Conservation (phyloP, 53 echinoderm and acorn worm species). For the Patiria pectinifera region DNA sequence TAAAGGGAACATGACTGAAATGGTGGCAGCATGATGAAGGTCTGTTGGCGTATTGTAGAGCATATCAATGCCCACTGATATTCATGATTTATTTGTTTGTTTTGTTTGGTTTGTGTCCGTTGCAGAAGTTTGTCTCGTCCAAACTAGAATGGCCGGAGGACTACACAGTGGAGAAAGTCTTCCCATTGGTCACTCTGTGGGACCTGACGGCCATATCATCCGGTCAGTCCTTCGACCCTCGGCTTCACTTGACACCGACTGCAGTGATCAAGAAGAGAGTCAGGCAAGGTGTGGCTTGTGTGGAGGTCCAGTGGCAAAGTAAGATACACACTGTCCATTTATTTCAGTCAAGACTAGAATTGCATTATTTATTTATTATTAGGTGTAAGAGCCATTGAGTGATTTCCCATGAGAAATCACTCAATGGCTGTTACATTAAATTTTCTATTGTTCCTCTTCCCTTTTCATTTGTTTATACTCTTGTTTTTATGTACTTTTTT, state of each 20-base stretch:
- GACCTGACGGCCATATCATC: slow-evolving; percentile 64
- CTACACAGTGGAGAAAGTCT: slow-evolving; percentile 89
- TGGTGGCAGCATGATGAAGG: too few relatives aligned
- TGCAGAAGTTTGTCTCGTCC: slow-evolving; percentile 72
- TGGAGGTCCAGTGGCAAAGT: slow-evolving; percentile 84
- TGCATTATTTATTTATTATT: too few relatives aligned
- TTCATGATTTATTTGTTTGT: too few relatives aligned
- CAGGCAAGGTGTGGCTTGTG: slow-evolving; percentile 77
- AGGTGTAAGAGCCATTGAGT: too few relatives aligned
- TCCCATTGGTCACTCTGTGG: slow-evolving; percentile 78
- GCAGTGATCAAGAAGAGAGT: slow-evolving; percentile 79
- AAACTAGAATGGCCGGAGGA: slow-evolving; percentile 88
- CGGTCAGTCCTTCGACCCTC: slow-evolving; percentile 38
- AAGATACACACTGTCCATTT: slow-evolving; percentile 46
- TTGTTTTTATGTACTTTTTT: too few relatives aligned
- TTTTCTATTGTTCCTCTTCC: too few relatives aligned
- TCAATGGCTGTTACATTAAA: too few relatives aligned
- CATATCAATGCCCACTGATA: too few relatives aligned
- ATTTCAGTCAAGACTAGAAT: neutral
- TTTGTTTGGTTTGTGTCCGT: neutral
- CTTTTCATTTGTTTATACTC: too few relatives aligned
- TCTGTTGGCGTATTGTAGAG: too few relatives aligned
- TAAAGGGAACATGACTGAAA: too few relatives aligned
- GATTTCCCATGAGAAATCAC: too few relatives aligned
- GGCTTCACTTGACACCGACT: slow-evolving; percentile 46